Base-by-base conservation (phyloP, 2,113 vertebrate genomes). In the Oncorhynchus tshawytscha region DNA sequence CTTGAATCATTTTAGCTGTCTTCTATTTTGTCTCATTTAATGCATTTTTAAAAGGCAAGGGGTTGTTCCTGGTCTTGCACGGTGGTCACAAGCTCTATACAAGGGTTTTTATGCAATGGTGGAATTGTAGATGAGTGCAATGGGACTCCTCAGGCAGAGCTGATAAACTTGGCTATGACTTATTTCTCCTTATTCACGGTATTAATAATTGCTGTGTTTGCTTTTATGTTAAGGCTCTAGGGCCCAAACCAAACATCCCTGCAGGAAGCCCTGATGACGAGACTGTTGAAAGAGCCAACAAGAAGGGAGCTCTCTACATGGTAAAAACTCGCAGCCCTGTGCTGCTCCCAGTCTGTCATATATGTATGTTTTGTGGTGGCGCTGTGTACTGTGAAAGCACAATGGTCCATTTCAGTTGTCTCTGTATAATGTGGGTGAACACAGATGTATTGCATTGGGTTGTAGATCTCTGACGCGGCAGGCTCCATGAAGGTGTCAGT, bases 381-480 rank as follows among this genome's bases (percentile, higher is more conserved):
- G 8, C 39, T 11, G 39, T 29, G 59, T 27, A 73, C 27, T n/a
- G 31, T 57, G 27, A 34, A 24, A 11, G 54, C 2, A 31, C 59
- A 67, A 27, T 27, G 7, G 22, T 12, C 25, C 25, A 66, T 29
- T 12, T 15, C 64, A 9, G 15, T 16, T 27, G 12, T 66, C 22
- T 70, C 13, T 34, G 3, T 51, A 4, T 62, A 25, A 48, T 34
- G 16, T 29, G 20, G 13, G 2, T 66, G 6, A 25, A 60, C 48
- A 9, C 15, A 75, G 4, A 71, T 48, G 3, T 76, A 71, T 57
- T 25, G 59, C 79, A 66, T 29, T 25, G 59, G 79, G 67, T 29
- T 72, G 6, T 78, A 94, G 94, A 77, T 94, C 73, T 94, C 94
- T n/a, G 89, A 94, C 81, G 89, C 87, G 20, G 16, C 85, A 3